phyloP scores from a whole-genome alignment of 1,140 invertebrate species.

The Calosoma granatense region DNA sequence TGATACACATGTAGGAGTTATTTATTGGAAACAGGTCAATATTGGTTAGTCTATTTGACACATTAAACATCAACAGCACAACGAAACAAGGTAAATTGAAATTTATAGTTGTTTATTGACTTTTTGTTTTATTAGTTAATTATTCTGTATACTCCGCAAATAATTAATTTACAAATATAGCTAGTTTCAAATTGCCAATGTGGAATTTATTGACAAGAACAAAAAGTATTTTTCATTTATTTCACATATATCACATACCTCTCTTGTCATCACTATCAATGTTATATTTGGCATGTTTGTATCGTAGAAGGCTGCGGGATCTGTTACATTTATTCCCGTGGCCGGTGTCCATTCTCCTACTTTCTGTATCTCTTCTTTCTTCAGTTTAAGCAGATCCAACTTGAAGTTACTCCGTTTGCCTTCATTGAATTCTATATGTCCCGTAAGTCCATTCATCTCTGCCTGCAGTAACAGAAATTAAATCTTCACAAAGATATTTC shows the following conservation, averaged over 20 bases:
- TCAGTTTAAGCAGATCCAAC: constrained; percentile 75
- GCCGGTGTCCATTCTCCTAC: constrained; percentile 74
- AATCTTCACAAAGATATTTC: neutral
- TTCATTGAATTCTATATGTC: constrained; percentile 76
- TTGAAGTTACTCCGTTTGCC: constrained; percentile 74
- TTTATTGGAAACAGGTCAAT: too few species aligned
- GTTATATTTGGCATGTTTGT: constrained; percentile 77
- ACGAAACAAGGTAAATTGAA: too few species aligned
- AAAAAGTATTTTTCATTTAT: too few species aligned
- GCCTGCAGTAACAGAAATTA: constrained; percentile 51
- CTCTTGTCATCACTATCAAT: constrained; percentile 77
- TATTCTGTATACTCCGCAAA: too few species aligned
- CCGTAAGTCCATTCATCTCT: constrained; percentile 72
- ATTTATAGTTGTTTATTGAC: too few species aligned
- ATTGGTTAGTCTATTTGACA: too few species aligned
- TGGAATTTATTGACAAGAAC: too few species aligned
- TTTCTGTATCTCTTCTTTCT: constrained; percentile 61
- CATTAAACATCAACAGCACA: too few species aligned
- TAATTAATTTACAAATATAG: too few species aligned
- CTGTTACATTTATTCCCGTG: constrained; percentile 69
- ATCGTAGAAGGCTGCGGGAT: constrained; percentile 77
- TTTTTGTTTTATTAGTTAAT: too few species aligned
- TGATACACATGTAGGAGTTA: too few species aligned
- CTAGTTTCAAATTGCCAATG: too few species aligned
- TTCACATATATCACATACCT: constrained; percentile 60